These are phyloP conservation scores for Epirrhoe tristata DNA, from an alignment of 2,888 invertebrate genomes.

Conservation along the genomic window DNA sequence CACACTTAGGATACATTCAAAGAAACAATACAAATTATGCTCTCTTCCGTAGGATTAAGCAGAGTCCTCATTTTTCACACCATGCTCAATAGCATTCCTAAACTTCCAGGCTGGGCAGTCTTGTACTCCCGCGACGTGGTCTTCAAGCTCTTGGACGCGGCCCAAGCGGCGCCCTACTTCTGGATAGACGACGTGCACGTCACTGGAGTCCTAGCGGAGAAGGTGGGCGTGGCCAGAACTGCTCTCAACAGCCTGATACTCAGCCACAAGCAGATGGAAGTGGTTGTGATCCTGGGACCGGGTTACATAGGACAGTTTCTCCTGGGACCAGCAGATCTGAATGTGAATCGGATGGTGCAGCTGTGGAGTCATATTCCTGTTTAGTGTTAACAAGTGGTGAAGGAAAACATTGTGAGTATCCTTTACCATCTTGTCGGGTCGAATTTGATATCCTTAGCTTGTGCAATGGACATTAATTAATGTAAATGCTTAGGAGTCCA, in stretches of 20 bases:
- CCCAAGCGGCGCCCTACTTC: constrained; percentile 88
- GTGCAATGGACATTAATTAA: too few relatives aligned
- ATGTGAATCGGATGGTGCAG: constrained; percentile 71
- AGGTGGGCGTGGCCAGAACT: constrained; percentile 84
- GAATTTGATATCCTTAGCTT: too few relatives aligned
- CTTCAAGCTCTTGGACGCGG: constrained; percentile 83
- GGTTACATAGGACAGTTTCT: constrained; percentile 72
- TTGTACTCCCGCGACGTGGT: constrained; percentile 88
- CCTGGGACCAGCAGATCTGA: constrained; percentile 84
- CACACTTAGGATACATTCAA: too few relatives aligned
- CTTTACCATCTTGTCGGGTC: not conserved
- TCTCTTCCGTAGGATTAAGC: too few relatives aligned
- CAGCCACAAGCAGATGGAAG: constrained; percentile 52
- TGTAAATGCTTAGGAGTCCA: too few relatives aligned
- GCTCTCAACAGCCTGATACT: constrained; percentile 77
- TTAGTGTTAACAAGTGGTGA: constrained; percentile 12
- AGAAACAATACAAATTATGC: too few relatives aligned
- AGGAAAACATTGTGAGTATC: not conserved
- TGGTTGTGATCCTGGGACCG: constrained; percentile 54
- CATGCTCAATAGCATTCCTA: too few relatives aligned
- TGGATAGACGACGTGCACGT: constrained; percentile 95
- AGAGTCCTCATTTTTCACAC: not conserved
- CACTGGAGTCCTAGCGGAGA: constrained; percentile 88
- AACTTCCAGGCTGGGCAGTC: constrained; percentile 84
- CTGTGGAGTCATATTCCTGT: constrained; percentile 76